These are phyloP conservation scores for Andrena cerasifolii DNA, from an alignment of 1,140 invertebrate genomes.

Conservation along the genomic window DNA sequence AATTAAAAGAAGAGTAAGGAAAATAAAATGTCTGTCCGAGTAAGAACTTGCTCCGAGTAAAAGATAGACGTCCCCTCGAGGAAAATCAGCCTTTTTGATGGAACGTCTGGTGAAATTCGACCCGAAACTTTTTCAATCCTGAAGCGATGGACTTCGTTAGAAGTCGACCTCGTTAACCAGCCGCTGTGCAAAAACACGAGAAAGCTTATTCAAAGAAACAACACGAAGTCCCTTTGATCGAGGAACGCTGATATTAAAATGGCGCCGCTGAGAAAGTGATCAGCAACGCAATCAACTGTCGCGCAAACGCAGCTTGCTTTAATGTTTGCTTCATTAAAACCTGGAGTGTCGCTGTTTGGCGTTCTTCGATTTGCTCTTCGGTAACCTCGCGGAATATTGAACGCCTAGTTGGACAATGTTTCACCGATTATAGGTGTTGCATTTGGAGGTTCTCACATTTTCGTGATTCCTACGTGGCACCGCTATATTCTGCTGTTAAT, in stretches of 20 bases:
- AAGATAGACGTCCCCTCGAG: neutral
- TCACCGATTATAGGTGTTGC: too few relatives aligned
- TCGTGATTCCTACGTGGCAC: too few relatives aligned
- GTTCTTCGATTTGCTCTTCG: neutral
- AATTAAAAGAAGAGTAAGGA: neutral
- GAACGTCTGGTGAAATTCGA: neutral
- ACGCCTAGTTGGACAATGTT: neutral
- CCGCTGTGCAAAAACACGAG: neutral
- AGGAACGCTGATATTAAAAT: neutral
- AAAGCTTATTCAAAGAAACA: neutral
- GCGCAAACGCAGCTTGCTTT: neutral
- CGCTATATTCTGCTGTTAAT: too few relatives aligned
- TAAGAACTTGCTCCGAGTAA: neutral
- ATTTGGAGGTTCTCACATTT: too few relatives aligned
- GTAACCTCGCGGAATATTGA: neutral
- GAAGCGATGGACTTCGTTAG: slow-evolving; percentile 15
- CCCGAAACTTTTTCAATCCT: slow-evolving; percentile 8
- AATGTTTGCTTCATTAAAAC: slow-evolving; percentile 12
- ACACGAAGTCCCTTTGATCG: neutral
- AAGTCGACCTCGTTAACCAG: neutral
- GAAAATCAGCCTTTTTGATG: slow-evolving; percentile 17
- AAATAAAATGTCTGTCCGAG: slow-evolving; percentile 11
- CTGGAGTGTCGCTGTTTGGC: neutral
- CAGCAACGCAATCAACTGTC: neutral
- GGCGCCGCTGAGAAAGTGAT: neutral